Conservation (phyloP, 2,113 vertebrate genomes). For the Clarias macrocephalus region DNA sequence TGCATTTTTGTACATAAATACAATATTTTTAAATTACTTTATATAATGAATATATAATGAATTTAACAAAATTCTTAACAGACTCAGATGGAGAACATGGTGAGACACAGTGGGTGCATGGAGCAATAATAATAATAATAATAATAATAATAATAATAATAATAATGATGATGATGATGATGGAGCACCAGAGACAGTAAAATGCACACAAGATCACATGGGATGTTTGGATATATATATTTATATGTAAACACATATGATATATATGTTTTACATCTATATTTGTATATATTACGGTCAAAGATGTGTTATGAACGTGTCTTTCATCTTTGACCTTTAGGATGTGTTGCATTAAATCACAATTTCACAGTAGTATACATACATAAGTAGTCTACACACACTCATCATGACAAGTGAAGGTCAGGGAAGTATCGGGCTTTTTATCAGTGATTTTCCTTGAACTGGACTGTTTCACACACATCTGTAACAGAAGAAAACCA, state of each 20-base stretch:
- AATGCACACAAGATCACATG: constrained; percentile 6
- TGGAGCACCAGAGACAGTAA: not conserved
- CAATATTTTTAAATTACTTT: not conserved
- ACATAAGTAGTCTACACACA: not conserved
- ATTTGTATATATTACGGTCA: not conserved
- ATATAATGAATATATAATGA: constrained; percentile 14
- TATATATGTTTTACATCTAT: not conserved
- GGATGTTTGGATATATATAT: not conserved
- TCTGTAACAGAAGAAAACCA: no score
- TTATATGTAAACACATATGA: not conserved
- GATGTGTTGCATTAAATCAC: not conserved
- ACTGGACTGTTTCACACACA: no score
- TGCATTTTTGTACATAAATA: not conserved
- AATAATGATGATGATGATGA: not conserved
- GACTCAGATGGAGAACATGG: constrained; percentile 22
- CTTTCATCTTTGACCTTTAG: not conserved
- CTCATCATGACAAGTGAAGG: no score
- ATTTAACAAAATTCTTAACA: constrained; percentile 18
- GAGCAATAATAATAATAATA: constrained; percentile 2
- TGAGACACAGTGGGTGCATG: constrained; percentile 35
- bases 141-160: not conserved
- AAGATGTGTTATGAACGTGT: not conserved
- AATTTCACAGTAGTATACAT: not conserved
- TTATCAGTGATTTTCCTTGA: no score
- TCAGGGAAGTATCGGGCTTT: no score